Conservation (phyloP, 2,113 vertebrate species). For the Myotis lucifugus region DNA sequence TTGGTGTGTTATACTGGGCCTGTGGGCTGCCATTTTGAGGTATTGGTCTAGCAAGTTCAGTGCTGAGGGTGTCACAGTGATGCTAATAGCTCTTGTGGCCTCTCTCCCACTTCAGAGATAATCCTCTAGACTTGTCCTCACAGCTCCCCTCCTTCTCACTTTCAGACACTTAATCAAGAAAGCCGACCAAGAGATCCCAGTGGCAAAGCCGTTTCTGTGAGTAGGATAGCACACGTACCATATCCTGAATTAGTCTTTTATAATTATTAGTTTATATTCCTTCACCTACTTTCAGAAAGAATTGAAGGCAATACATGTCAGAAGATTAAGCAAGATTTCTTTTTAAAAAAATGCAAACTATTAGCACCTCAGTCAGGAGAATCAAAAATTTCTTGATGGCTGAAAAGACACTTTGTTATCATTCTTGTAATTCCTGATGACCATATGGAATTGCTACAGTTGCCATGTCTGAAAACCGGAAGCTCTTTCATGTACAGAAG, state of each 20-base stretch:
- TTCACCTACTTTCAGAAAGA: neutral
- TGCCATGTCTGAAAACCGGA: neutral
- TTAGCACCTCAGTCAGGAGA: neutral
- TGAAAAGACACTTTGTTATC: neutral
- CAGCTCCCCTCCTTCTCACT: neutral
- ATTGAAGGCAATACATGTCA: neutral
- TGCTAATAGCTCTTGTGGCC: neutral
- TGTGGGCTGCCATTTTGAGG: neutral
- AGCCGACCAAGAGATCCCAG: neutral
- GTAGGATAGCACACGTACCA: neutral
- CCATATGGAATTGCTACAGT: neutral
- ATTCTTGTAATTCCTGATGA: neutral
- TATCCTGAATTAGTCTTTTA: neutral
- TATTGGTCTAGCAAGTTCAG: neutral
- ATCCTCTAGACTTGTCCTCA: neutral
- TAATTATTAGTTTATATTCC: neutral
- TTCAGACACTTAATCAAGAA: neutral
- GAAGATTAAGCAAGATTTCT: conserved; percentile 42
- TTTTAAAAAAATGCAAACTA: conserved; percentile 16
- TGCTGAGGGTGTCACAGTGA: neutral
- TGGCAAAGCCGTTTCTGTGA: neutral
- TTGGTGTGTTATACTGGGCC: neutral
- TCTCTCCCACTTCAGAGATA: neutral
- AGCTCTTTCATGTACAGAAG: neutral
- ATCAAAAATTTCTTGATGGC: neutral